Evolutionary conservation across 2,113 vertebrate species (phyloP).

Genomic region (Trinectes maculatus): DNA sequence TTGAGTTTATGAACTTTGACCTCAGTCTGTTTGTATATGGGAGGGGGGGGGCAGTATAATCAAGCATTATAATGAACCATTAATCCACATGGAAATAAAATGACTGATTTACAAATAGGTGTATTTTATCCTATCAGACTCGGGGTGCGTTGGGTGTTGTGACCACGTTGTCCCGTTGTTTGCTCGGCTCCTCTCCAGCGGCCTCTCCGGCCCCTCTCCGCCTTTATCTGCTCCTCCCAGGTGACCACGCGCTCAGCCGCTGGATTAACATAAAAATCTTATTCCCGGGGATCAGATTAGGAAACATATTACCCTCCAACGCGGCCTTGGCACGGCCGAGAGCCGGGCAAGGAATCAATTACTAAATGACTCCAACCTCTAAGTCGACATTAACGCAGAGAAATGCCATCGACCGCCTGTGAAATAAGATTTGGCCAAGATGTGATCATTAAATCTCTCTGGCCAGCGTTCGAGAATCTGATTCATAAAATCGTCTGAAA

Average conservation of each 20-base stretch:
- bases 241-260: constrained; percentile 89
- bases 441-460: constrained; percentile 99
- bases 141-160: too few relatives aligned
- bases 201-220: constrained; percentile 71
- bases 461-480: constrained; percentile 96
- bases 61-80: too few relatives aligned
- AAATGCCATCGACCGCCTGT: constrained; percentile 96
- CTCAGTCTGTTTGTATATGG: too few relatives aligned
- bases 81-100: too few relatives aligned
- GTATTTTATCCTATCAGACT: too few relatives aligned
- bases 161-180: too few relatives aligned
- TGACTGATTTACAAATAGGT: too few relatives aligned
- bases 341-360: constrained; percentile 99
- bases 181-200: constrained; percentile 22
- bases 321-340: constrained; percentile 89
- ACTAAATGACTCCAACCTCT: constrained; percentile 99
- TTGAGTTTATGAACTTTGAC: too few relatives aligned
- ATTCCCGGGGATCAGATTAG: constrained; percentile 99
- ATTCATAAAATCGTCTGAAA: constrained; percentile 98
- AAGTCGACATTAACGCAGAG: constrained; percentile 99
- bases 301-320: constrained; percentile 97
- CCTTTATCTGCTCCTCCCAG: constrained; percentile 83
- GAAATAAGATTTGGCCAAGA: constrained; percentile 98
- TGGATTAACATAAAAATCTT: constrained; percentile 99
- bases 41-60: too few relatives aligned